phyloP scores from a whole-genome alignment of 2,797 vertebrate genomes.

The Scomberomorus guttatus region DNA sequence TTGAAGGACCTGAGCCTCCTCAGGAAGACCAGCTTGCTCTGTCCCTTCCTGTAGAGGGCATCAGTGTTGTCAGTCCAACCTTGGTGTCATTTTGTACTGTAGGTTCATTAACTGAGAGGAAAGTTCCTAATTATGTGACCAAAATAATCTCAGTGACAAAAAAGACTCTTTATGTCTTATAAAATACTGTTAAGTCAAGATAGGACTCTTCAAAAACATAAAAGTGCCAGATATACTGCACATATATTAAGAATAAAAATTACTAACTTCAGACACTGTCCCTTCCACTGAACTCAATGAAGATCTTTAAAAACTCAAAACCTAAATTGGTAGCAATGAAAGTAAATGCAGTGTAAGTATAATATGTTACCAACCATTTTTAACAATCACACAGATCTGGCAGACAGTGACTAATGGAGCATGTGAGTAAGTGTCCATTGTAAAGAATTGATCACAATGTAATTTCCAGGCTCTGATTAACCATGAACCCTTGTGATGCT shows the following conservation, averaged over 20 bases:
- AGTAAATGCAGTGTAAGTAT: not conserved
- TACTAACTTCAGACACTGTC: not conserved
- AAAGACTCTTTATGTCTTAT: too few relatives aligned
- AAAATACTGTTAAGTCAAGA: too few relatives aligned
- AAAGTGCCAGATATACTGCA: too few relatives aligned
- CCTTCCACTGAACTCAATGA: not conserved
- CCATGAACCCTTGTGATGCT: constrained; percentile 49
- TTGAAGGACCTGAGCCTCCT: too few relatives aligned
- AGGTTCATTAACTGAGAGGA: not conserved
- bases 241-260: too few relatives aligned
- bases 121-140: not conserved
- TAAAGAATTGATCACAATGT: constrained; percentile 28
- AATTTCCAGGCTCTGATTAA: constrained; percentile 37
- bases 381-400: constrained; percentile 7
- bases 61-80: too few relatives aligned
- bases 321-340: not conserved
- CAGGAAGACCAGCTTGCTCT: too few relatives aligned
- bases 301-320: not conserved
- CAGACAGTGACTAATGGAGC: constrained; percentile 25
- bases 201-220: too few relatives aligned
- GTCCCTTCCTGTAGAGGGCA: too few relatives aligned
- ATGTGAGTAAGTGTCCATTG: constrained; percentile 6
- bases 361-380: not conserved
- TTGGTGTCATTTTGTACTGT: not conserved
- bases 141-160: too few relatives aligned